A percentile compares a stretch with the other conserved stretches of the same genome.
These are phyloP conservation scores for Leiothrix lutea DNA, from an alignment of 2,113 vertebrate genomes.

Conservation along the genomic window DNA sequence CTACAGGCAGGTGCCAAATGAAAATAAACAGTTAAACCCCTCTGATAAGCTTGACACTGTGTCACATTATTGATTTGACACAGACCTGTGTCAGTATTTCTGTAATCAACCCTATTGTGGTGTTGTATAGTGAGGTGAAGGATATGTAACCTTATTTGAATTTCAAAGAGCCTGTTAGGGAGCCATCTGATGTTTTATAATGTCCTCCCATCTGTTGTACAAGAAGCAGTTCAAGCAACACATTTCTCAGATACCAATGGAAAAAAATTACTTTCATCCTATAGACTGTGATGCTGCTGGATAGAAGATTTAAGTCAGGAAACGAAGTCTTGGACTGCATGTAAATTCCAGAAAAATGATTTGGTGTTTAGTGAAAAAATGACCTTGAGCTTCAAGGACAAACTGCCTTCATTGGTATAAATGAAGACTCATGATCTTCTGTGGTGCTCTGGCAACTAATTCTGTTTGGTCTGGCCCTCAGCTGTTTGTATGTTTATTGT, in stretches of 20 bases:
- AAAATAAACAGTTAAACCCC: not conserved
- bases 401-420: not conserved
- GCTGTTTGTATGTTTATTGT: not conserved
- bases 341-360: not conserved
- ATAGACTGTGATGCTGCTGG: not conserved
- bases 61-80: not conserved
- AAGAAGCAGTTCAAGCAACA: not conserved
- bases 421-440: not conserved
- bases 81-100: not conserved
- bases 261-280: not conserved
- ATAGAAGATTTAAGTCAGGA: not conserved
- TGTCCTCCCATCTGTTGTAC: slow-evolving; percentile 11
- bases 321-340: not conserved
- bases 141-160: slow-evolving; percentile 1
- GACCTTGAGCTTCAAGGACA: not conserved
- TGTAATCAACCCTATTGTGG: not conserved
- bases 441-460: not conserved
- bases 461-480: not conserved
- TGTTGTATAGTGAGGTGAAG: not conserved
- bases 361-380: not conserved
- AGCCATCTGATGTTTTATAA: not conserved
- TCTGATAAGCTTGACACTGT: not conserved
- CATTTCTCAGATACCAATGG: not conserved
- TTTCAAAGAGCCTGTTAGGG: not conserved
- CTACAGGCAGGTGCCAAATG: not conserved